Base-by-base conservation (phyloP, 2,888 invertebrate species). In the Philaethria dido region DNA sequence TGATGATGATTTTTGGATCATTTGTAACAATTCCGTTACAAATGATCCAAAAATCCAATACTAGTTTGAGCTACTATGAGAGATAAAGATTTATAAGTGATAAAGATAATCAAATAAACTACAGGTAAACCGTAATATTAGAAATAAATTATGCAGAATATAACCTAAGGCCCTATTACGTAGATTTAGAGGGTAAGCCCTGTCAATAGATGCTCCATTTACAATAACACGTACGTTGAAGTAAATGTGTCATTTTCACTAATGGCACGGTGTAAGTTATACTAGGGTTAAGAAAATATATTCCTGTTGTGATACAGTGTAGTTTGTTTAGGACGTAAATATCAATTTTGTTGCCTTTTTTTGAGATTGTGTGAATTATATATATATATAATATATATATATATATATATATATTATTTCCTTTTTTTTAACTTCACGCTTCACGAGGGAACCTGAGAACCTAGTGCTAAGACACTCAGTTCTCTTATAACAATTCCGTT, bases 221-320 rank as follows among this genome's bases (percentile, higher is more conserved):
- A 57, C 8, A 25, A 57, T 42, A 47, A 45, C n/a, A 60, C 14
- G 60, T 45, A 29, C 2, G 42, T 39, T 29, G 29, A 60, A 47
- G 18, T 9, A 29, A 60, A 45, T 18, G 29, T 45, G 60, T 60
- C 29, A 33, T 47, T 60, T 60, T 60, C 60, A 9, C 33, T 60
- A 33, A 47, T 60, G 29, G 57, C 2, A 11, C 22, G 57, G 13
- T 45, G 29, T 22, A 45, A 45, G 18, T 45, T 25, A 29, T 60
- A 0, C 18, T 29, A 45, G 45, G 60, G 20, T 44, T 60, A 47
- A 60, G 33, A 33, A 29, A 60, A 60, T 33, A 60, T 60, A 47
- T 18, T 33, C 16, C 3, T 42, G 25, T 42, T 3, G 22, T 18
- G 33, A 16, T 20, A 45, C 33, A 18, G 33, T 33, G 13, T 47